phyloP scores from a whole-genome alignment of 2,113 vertebrate genomes.

The Petrocephalus zakoni region DNA sequence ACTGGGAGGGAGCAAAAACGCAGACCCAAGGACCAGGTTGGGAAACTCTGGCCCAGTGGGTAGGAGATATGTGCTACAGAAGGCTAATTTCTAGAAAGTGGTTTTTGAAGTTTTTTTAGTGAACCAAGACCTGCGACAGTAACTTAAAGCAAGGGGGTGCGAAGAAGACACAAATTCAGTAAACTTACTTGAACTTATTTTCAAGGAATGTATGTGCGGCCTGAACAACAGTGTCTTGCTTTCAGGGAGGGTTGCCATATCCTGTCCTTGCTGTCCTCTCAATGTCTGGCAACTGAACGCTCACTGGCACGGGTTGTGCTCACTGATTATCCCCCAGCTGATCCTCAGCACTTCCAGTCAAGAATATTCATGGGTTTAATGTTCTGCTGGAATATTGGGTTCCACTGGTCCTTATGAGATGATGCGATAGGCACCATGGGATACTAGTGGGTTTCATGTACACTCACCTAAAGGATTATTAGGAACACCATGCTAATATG shows the following conservation, averaged over 20 bases:
- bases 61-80: neutral
- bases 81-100: neutral
- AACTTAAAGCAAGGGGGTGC: neutral
- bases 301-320: neutral
- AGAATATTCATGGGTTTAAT: neutral
- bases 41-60: neutral
- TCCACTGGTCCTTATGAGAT: neutral
- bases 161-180: neutral
- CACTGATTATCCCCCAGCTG: neutral
- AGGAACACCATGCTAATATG: too few relatives aligned
- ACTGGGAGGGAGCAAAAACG: neutral
- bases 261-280: neutral
- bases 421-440: neutral
- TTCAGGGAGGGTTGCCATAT: conserved; percentile 8
- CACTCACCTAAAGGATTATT: too few relatives aligned
- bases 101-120: neutral
- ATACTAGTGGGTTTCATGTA: neutral
- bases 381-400: neutral
- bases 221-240: neutral
- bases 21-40: neutral
- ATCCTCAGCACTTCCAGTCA: neutral
- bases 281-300: neutral
- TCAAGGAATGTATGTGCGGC: neutral
- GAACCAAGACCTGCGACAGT: neutral
- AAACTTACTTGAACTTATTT: neutral